phyloP scores from a whole-genome alignment of 2,113 vertebrate species.

The Lepus americanus region DNA sequence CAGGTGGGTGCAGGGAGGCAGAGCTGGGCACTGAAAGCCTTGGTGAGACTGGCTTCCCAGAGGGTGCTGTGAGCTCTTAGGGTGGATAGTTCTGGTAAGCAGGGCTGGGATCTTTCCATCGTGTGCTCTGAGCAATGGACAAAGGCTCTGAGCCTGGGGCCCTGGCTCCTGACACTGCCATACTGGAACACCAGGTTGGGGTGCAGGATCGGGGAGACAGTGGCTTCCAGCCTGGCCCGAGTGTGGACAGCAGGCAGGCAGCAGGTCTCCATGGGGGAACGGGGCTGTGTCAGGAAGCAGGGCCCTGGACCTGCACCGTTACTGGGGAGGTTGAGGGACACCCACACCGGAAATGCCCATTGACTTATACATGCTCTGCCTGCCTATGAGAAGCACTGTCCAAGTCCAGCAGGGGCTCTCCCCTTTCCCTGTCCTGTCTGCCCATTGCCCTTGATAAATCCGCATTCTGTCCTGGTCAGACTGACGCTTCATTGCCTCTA shows the following conservation, averaged over 20 bases:
- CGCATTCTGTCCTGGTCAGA: neutral
- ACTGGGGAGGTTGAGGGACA: neutral
- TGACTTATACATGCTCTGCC: neutral
- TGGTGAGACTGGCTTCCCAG: neutral
- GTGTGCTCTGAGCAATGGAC: neutral
- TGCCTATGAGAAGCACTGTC: neutral
- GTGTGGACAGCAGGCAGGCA: neutral
- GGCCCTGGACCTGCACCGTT: too few species aligned
- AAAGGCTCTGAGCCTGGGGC: neutral
- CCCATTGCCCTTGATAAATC: neutral
- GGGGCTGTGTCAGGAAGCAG: accelerated
- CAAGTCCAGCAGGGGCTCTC: accelerated
- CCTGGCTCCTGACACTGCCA: neutral
- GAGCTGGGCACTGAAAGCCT: neutral
- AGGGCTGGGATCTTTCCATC: neutral
- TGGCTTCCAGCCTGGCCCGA: neutral
- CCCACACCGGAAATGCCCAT: neutral
- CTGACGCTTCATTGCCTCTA: neutral
- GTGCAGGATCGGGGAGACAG: too few species aligned
- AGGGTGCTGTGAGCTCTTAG: neutral
- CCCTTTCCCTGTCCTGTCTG: neutral
- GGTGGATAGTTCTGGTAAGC: neutral
- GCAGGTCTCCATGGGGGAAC: neutral
- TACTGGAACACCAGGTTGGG: neutral
- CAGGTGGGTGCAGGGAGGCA: too few species aligned